phyloP scores from a whole-genome alignment of 53 echinoderm and acorn worm species.

The Zoroaster sp. region DNA sequence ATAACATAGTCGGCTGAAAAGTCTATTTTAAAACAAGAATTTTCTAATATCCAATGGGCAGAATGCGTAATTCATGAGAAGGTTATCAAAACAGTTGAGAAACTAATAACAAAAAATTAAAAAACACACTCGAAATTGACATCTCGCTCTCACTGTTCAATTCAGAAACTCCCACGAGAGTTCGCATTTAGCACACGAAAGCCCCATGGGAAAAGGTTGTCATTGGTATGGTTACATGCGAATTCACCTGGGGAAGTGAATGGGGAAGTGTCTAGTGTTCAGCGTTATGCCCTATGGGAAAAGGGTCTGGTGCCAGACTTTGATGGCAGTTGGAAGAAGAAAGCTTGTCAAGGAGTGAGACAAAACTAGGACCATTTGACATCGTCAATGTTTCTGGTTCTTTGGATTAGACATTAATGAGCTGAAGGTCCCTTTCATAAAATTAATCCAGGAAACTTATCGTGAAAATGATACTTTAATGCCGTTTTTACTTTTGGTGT shows the following conservation, averaged over 20 bases:
- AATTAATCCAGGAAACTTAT: too few relatives aligned
- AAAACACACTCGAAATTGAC: not conserved
- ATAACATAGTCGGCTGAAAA: not conserved
- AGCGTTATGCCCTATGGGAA: not conserved
- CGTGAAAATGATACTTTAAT: too few relatives aligned
- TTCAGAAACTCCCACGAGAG: slow-evolving; percentile 2
- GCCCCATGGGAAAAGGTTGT: not conserved
- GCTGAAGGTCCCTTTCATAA: too few relatives aligned
- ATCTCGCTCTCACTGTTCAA: not conserved
- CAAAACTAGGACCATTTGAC: too few relatives aligned
- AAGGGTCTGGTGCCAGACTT: not conserved
- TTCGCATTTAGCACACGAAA: slow-evolving; percentile 15
- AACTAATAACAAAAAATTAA: not conserved
- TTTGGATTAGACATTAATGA: too few relatives aligned
- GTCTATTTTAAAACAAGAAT: not conserved
- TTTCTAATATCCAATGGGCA: not conserved
- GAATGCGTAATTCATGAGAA: slow-evolving; percentile 18
- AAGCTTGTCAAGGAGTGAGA: not conserved
- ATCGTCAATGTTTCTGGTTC: too few relatives aligned
- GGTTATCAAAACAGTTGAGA: slow-evolving; percentile 1
- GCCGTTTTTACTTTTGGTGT: too few relatives aligned
- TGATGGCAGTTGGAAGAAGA: not conserved
- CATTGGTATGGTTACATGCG: slow-evolving; percentile 33
- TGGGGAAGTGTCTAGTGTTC: not conserved
- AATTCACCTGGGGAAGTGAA: not conserved